Evolutionary conservation across 2,113 vertebrate species (phyloP).

Genomic region (Plotosus lineatus): DNA sequence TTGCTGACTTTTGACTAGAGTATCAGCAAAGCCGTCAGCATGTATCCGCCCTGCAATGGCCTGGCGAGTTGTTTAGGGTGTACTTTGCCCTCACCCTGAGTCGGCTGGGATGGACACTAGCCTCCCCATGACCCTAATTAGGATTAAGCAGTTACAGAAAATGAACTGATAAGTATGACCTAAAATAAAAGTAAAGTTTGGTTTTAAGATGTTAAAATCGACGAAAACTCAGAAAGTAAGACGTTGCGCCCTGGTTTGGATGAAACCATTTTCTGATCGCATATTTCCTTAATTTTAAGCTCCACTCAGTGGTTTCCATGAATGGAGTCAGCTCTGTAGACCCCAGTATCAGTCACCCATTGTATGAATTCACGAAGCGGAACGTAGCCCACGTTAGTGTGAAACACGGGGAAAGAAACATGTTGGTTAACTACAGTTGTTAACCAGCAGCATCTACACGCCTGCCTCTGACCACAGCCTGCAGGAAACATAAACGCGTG

Average conservation of each 20-base stretch:
- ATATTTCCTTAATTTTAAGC: not conserved
- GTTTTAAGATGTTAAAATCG: not conserved
- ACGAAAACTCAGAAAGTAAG: not conserved
- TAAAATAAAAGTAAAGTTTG: not conserved
- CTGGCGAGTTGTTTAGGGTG: no score
- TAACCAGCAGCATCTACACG: not conserved
- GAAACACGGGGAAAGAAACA: not conserved
- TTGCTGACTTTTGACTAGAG: no score
- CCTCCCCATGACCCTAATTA: no score
- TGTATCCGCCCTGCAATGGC: no score
- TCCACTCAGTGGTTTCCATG: not conserved
- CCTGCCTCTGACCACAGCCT: not conserved
- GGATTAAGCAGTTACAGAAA: no score
- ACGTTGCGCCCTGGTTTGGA: not conserved
- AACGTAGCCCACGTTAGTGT: not conserved
- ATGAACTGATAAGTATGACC: not conserved
- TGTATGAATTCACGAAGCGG: not conserved
- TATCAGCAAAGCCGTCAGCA: no score
- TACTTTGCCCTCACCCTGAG: no score
- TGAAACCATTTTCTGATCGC: not conserved
- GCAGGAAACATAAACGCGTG: not conserved
- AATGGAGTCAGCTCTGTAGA: not conserved
- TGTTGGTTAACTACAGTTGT: slow-evolving; percentile 24
- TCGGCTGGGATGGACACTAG: no score
- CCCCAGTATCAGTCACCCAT: not conserved